Percentiles rank a stretch among this genome's conserved stretches.
Conservation (phyloP, 2,797 vertebrate species). For the Ambastaia sidthimunki region DNA sequence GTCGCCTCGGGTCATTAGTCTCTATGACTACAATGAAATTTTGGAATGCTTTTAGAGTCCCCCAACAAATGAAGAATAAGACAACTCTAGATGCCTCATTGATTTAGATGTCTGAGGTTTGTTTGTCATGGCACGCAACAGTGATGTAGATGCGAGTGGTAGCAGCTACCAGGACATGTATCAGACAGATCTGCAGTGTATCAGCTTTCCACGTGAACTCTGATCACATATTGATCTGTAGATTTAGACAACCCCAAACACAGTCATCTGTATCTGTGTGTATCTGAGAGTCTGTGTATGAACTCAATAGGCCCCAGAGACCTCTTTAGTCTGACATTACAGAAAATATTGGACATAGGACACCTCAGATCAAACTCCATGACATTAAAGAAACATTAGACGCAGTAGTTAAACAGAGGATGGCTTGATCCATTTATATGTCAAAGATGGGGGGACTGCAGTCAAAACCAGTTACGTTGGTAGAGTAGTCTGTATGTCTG, state of each 20-base stretch:
- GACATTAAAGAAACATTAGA: conserved; percentile 83
- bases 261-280: conserved; percentile 35
- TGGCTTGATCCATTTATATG: conserved; percentile 71
- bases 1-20: conserved; percentile 55
- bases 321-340: conserved; percentile 78
- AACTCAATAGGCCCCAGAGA: conserved; percentile 77
- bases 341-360: conserved; percentile 76
- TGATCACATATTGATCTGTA: conserved; percentile 46
- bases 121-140: conserved; percentile 26
- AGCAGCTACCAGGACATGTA: conserved; percentile 25
- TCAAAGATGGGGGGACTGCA: conserved; percentile 68
- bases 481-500: conserved; percentile 67
- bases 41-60: conserved; percentile 48
- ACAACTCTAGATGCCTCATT: conserved; percentile 54
- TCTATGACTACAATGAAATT: conserved; percentile 55
- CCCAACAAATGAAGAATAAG: conserved; percentile 44
- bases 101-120: conserved; percentile 45
- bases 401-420: conserved; percentile 65
- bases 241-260: conserved; percentile 32
- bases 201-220: conserved; percentile 49
- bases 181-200: conserved; percentile 50
- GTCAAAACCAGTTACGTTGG: conserved; percentile 80
- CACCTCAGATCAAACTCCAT: conserved; percentile 81
- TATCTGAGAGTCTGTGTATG: conserved; percentile 62
- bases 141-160: conserved; percentile 54